Evolutionary conservation across 2,113 vertebrate species (phyloP), one percentile per base, ranked within the genome.

Genomic region (Ramphastos sulfuratus): DNA sequence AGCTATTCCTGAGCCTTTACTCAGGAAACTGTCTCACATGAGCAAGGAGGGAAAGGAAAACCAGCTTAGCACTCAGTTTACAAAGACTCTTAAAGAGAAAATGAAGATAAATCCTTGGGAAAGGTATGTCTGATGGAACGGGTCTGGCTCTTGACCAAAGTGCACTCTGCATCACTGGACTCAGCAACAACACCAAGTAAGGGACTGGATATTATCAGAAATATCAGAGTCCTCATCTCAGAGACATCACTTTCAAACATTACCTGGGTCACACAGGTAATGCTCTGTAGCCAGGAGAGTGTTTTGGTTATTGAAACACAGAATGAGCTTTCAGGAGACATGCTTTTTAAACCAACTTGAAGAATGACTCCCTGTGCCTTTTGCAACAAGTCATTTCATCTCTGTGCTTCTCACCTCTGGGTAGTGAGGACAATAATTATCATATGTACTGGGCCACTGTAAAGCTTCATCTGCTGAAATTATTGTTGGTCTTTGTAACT

Each of bases 391-490:
- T 71, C 42, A 67, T 82, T 95, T 67, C 10, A 71, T 82, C 67
- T 63, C 75, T 21, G 24, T 10, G 39, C 84, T 44, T 70, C 60
- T 65, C 54, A 15, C 23, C 82, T 76, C 85, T 44, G 56, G 27
- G 39, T 42, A 65, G 69, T 44, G 85, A 85, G 82, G 79, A 74
- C 69, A 87, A 58, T 18, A 12, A 64, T 77, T 33, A 77, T 12
- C 19, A 4, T 37, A 10, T 16, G 31, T 30, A n/a, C 67, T 15
- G 13, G 64, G 78, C 85, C 65, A 30, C 79, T 60, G 71, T n/a
- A 85, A 79, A 94, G 60, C 89, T 94, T 89, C 85, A 61, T 64
- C 75, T 93, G 72, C 82, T 75, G 82, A 63, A 92, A 91, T 76
- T 54, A 63, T 73, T 85, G 79, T 71, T 89, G 67, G 65, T 92